Base-by-base conservation (phyloP, 2,113 vertebrate genomes). In the Dicaeum eximium region DNA sequence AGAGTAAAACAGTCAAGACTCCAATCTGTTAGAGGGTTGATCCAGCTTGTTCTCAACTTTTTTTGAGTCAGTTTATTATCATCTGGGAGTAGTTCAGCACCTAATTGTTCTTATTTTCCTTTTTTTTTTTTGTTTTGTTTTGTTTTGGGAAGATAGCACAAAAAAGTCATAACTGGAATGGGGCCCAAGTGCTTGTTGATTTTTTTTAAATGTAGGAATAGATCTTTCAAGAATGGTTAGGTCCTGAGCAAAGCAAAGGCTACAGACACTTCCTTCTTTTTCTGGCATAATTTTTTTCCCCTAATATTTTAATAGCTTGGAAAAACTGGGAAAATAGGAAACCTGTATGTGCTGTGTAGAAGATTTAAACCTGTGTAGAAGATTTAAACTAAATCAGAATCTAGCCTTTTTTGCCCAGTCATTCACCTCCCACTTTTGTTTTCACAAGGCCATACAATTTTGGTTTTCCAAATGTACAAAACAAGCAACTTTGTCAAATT, bases 31-130 rank as follows among this genome's bases (percentile, higher is more conserved):
- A 71, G 30, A 67, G 28, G 42, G 42, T 48, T 92, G 80, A 86
- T 83, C 31, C 60, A 91, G 57, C 78, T 84, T 80, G 69, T 88
- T 95, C 80, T 95, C 95, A 93, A 12, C 20, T 77, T 71, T 80
- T 80, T 81, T 88, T 19, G 20, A 94, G 53, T 30, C 53, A 79
- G 54, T 93, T 95, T 94, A 69, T 83, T 78, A 45, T 86, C 80
- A 86, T 92, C 22, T 90, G 80, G 51, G 85, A 93, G 37, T 57
- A 80, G 78, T 72, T 86, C 82, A 88, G 35, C 35, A 15, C 30
- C n/a, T 90, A 40, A 6, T 48, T 38, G 9, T 17, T 45, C 10
- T 35, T 47, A 0, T 48, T 57, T 17, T 42, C 5, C 4, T 31
- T 13, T 54, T 56, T 33, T 22, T 47, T 15, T 5, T 11, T 12